These are phyloP conservation scores for Arrhopalites spinosus DNA, from an alignment of 2,888 invertebrate genomes.

Conservation along the genomic window DNA sequence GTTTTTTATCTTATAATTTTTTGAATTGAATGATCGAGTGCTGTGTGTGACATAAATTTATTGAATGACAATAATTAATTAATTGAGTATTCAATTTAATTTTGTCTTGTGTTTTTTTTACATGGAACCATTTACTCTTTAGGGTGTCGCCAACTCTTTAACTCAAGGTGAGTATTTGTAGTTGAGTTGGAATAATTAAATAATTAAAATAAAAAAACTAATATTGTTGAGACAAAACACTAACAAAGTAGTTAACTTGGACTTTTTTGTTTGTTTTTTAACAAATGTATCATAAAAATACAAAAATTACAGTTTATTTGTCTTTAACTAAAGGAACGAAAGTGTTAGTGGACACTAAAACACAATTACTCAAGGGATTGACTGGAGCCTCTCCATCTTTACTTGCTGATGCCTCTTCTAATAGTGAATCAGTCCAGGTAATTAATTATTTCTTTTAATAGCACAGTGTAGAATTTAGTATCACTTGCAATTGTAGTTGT, in stretches of 20 bases:
- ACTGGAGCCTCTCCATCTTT: constrained; percentile 52
- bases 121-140: neutral
- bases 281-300: too few relatives aligned
- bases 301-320: too few relatives aligned
- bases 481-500: too few relatives aligned
- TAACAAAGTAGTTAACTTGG: too few relatives aligned
- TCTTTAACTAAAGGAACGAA: too few relatives aligned
- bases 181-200: too few relatives aligned
- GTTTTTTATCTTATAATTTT: neutral
- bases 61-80: neutral
- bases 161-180: constrained; percentile 38
- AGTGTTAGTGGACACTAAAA: constrained; percentile 56
- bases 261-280: too few relatives aligned
- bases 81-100: neutral
- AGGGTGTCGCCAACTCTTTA: constrained; percentile 56
- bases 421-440: constrained; percentile 50
- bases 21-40: neutral
- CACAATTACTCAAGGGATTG: constrained; percentile 55
- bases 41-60: neutral
- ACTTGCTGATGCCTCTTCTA: constrained; percentile 56
- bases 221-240: too few relatives aligned
- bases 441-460: too few relatives aligned
- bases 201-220: too few relatives aligned
- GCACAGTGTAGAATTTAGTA: too few relatives aligned
- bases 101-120: neutral